phyloP scores from a whole-genome alignment of 1,140 invertebrate species.

The Papilio machaon region DNA sequence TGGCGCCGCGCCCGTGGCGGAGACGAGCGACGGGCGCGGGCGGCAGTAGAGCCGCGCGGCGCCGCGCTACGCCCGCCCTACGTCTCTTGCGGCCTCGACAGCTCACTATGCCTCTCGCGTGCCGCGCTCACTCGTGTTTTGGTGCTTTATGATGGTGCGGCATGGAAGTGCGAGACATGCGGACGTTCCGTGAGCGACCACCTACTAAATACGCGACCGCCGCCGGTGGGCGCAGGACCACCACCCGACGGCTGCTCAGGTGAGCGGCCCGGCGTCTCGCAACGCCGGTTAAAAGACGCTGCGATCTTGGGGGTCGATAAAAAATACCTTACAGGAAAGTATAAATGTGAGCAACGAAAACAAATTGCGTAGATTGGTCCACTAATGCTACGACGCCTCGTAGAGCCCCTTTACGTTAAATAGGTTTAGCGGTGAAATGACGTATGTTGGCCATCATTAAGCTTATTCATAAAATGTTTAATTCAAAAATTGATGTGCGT shows the following conservation, averaged over 20 bases:
- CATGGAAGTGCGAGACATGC: slow-evolving; percentile 78
- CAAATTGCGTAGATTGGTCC: slow-evolving; percentile 49
- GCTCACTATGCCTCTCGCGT: slow-evolving; percentile 75
- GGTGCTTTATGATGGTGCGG: slow-evolving; percentile 80
- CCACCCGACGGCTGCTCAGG: slow-evolving; percentile 72
- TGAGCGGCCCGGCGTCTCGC: slow-evolving; percentile 74
- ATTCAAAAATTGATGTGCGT: slow-evolving; percentile 2
- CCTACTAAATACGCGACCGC: slow-evolving; percentile 61
- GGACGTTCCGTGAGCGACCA: slow-evolving; percentile 76
- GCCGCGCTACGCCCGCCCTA: slow-evolving; percentile 56
- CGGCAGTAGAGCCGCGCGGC: slow-evolving; percentile 71
- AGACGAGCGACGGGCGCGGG: slow-evolving; percentile 60
- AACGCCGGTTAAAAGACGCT: slow-evolving; percentile 63
- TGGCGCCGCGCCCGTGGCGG: slow-evolving; percentile 63
- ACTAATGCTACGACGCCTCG: slow-evolving; percentile 36
- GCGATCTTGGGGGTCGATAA: slow-evolving; percentile 74
- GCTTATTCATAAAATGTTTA: slow-evolving; percentile 30
- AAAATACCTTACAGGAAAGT: slow-evolving; percentile 52
- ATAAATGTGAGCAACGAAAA: slow-evolving; percentile 41
- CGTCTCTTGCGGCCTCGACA: slow-evolving; percentile 51
- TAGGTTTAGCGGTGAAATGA: background rate
- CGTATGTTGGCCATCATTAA: slow-evolving; percentile 24
- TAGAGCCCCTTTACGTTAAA: background rate
- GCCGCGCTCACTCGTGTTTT: slow-evolving; percentile 79
- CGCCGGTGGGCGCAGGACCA: slow-evolving; percentile 76